Base-by-base conservation (phyloP, 1,140 invertebrate species). In the Thaumetopoea pityocampa region DNA sequence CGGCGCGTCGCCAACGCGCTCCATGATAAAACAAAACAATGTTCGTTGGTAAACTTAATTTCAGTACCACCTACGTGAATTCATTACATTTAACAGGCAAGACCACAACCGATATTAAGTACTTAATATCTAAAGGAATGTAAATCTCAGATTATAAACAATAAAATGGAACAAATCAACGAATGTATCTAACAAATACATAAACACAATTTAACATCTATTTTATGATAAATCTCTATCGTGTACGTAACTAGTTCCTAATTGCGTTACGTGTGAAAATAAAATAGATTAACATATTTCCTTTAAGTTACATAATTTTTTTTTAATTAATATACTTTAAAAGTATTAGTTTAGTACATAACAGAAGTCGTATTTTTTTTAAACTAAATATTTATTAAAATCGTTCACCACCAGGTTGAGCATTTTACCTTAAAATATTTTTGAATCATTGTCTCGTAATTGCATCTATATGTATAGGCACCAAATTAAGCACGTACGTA, bases 21-120 rank as follows among this genome's bases (percentile, higher is more conserved):
- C n/a, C n/a, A 70, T 66, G 76, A 78, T 68, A 81, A 70, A 78
- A 81, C 66, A 77, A 64, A 63, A 71, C 67, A 77, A 83, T 73
- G 67, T 84, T 86, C 82, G 81, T 85, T 86, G 85, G 85, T 86
- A 83, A 78, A 77, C 77, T 74, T 72, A 78, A 85, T 73, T 85
- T 81, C 70, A 76, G 66, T 78, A 81, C 76, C 76, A 76, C 72
- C 68, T 71, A 76, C 73, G 63, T 68, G 59, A 62, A 72, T 76
- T 73, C 78, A 51, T 67, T 84, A 72, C 78, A 84, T 76, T 83
- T 80, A 85, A 82, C 78, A 86, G 85, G 85, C 85, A 86, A 86
- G 85, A 85, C 83, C 85, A 86, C 85, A 86, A 86, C 85, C 85
- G 81, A 85, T 83, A 85, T 81, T 85, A 86, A 85, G 85, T 86